These are phyloP conservation scores for Petrophora chlorosata DNA, from an alignment of 2,888 invertebrate species.

Conservation along the genomic window DNA sequence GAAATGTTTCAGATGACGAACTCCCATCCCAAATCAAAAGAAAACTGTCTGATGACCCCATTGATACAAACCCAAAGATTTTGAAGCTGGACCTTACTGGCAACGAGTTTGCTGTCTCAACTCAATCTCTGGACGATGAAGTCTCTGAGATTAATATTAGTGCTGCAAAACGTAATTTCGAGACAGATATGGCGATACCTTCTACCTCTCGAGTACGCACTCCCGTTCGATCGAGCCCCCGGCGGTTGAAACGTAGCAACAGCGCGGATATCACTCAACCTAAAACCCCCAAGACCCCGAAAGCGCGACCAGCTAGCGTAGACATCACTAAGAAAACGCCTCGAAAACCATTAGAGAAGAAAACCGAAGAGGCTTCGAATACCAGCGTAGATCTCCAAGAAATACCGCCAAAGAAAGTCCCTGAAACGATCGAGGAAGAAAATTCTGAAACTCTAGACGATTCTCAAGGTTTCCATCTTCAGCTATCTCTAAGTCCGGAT, in stretches of 20 bases:
- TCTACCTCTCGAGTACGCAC: conserved; percentile 64
- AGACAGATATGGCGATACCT: conserved; percentile 52
- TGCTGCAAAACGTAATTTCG: conserved; percentile 51
- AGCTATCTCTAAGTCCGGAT: conserved; percentile 62
- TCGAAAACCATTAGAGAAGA: conserved; percentile 46
- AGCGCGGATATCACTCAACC: conserved; percentile 62
- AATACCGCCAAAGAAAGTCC: conserved; percentile 51
- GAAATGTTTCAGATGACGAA: conserved; percentile 57
- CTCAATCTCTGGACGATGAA: conserved; percentile 68
- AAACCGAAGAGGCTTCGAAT: conserved; percentile 29
- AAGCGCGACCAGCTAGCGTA: conserved; percentile 64
- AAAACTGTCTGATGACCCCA: conserved; percentile 61
- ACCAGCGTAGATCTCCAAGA: conserved; percentile 41
- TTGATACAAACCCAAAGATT: conserved; percentile 59
- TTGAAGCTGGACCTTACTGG: conserved; percentile 62
- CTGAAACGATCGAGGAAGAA: conserved; percentile 63
- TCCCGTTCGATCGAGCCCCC: conserved; percentile 65
- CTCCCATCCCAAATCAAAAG: conserved; percentile 54
- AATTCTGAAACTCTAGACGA: conserved; percentile 61
- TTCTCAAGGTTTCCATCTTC: conserved; percentile 72
- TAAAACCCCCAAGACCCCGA: conserved; percentile 68
- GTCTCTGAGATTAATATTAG: conserved; percentile 63
- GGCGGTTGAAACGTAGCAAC: conserved; percentile 68
- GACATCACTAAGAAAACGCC: conserved; percentile 65
- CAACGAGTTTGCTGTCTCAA: conserved; percentile 50